These are phyloP conservation scores for Copidosoma aretas DNA, from an alignment of 2,888 invertebrate species.

Conservation along the genomic window DNA sequence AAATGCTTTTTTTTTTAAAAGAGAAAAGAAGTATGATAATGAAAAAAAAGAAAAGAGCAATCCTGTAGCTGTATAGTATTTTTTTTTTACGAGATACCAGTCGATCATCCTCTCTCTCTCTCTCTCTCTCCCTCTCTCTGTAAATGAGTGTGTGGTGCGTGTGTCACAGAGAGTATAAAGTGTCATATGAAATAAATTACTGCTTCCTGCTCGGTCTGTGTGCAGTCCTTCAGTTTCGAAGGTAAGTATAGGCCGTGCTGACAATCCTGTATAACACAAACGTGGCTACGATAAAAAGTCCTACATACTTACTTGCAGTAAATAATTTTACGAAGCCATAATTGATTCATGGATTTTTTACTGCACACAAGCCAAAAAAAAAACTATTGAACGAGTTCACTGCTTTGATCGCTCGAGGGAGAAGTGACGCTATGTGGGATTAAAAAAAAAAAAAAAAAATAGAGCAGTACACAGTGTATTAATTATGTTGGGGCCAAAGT, in stretches of 20 bases:
- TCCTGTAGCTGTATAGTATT: background rate
- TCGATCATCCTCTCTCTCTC: too few relatives aligned
- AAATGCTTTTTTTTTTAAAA: background rate
- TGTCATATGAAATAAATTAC: background rate
- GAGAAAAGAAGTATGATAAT: background rate
- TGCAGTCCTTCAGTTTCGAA: too few relatives aligned
- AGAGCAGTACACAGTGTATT: background rate
- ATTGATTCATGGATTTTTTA: too few relatives aligned
- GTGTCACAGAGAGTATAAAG: background rate
- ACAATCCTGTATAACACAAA: background rate
- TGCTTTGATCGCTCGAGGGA: too few relatives aligned
- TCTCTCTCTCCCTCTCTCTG: too few relatives aligned
- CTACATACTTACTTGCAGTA: too few relatives aligned
- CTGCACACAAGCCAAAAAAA: too few relatives aligned
- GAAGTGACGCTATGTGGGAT: background rate
- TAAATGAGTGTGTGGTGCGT: too few relatives aligned
- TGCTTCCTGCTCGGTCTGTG: background rate
- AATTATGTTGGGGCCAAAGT: background rate
- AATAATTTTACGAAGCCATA: too few relatives aligned
- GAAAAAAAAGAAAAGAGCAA: background rate
- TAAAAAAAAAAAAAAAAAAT: background rate
- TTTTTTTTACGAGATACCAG: background rate
- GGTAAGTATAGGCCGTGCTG: background rate
- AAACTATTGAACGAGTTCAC: too few relatives aligned
- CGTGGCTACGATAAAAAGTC: background rate